Percentiles rank a stretch among this genome's conserved stretches.
Evolutionary conservation across 2,113 vertebrate genomes (phyloP).

Genomic region (Gallinago paraguaiae): DNA sequence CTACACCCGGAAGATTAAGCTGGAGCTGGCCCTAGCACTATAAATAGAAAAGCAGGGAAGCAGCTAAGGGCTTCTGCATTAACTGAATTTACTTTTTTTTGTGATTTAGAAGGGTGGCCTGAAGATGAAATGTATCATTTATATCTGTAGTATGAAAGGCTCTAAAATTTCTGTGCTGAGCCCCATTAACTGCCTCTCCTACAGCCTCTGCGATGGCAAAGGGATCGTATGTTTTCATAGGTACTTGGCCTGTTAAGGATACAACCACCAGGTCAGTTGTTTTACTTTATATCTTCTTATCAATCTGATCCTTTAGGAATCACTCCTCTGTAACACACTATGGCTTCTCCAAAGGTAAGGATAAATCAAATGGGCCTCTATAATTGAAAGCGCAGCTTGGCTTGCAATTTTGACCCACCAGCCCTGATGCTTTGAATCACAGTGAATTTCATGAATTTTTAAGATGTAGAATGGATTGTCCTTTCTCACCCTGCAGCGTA

Average conservation of each 20-base stretch:
- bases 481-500: not conserved
- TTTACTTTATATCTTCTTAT: not conserved
- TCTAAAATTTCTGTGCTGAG: slow-evolving; percentile 14
- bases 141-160: not conserved
- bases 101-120: slow-evolving; percentile 28
- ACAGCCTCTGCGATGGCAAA: not conserved
- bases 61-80: slow-evolving; percentile 9
- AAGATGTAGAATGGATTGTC: fast-evolving
- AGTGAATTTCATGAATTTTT: not conserved
- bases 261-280: not conserved
- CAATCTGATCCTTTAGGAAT: not conserved
- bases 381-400: not conserved
- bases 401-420: not conserved
- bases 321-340: not conserved
- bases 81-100: slow-evolving; percentile 18
- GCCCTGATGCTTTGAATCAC: fast-evolving
- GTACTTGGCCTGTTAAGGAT: not conserved
- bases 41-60: slow-evolving; percentile 27
- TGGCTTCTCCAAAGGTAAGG: not conserved
- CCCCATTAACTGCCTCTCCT: slow-evolving; percentile 22
- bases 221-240: not conserved
- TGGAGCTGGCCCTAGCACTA: not conserved
- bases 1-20: slow-evolving; percentile 30
- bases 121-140: slow-evolving; percentile 56
- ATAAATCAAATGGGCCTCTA: not conserved